A percentile compares a stretch with the other conserved stretches of the same genome.
phyloP scores from a whole-genome alignment of 2,113 vertebrate species.

The Heterotilapia buettikoferi region DNA sequence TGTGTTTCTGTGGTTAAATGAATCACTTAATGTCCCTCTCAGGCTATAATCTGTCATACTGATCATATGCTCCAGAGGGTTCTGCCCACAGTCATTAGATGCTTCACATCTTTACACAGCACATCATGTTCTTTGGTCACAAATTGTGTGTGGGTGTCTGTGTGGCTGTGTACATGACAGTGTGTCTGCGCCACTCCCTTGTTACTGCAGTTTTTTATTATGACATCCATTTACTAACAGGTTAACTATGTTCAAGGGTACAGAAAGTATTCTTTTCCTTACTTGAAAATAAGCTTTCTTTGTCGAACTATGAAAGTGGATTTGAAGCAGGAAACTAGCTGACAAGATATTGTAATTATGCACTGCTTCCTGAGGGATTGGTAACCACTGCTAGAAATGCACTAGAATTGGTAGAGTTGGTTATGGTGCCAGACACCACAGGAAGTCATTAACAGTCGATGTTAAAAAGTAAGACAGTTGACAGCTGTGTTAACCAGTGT shows the following conservation, averaged over 20 bases:
- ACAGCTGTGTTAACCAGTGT: neutral
- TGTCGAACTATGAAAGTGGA: neutral
- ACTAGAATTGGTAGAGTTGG: neutral
- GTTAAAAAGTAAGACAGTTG: neutral
- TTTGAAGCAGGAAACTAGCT: neutral
- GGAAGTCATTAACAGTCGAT: neutral
- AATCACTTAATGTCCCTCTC: conserved; percentile 24
- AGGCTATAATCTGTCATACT: conserved; percentile 36
- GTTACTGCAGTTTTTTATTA: neutral
- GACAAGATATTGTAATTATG: neutral
- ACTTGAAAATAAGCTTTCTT: neutral
- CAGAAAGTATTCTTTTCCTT: neutral
- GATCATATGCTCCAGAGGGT: conserved; percentile 10
- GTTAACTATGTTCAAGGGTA: neutral
- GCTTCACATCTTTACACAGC: neutral
- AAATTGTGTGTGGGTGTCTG: neutral
- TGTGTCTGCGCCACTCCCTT: too few relatives aligned
- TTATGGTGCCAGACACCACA: neutral
- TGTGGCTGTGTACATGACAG: neutral
- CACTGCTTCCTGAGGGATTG: neutral
- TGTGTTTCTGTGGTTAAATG: neutral
- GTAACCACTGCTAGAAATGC: neutral
- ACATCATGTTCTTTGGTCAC: neutral
- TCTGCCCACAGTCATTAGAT: conserved; percentile 30
- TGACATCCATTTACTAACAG: neutral